A percentile compares a stretch with the other conserved stretches of the same genome.
These are phyloP conservation scores for Leucopsar rothschildi DNA, from an alignment of 2,113 vertebrate genomes.

Conservation along the genomic window DNA sequence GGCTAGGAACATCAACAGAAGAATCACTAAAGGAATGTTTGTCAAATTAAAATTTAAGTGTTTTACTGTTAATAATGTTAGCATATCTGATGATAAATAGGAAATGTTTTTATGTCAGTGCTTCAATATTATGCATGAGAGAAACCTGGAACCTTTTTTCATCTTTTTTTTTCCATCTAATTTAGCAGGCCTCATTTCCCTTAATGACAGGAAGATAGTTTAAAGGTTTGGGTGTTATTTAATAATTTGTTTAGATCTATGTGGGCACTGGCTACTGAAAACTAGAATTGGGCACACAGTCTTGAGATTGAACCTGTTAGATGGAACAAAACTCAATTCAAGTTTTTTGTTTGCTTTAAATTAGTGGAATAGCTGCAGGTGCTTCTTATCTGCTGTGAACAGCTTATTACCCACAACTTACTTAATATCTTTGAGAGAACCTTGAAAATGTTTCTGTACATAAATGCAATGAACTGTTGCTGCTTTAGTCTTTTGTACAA, in stretches of 20 bases:
- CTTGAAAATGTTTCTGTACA: not conserved
- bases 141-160: not conserved
- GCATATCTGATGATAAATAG: not conserved
- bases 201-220: not conserved
- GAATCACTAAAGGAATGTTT: not conserved
- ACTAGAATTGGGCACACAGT: not conserved
- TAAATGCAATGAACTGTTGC: not conserved
- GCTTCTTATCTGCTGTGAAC: not conserved
- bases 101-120: not conserved
- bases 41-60: not conserved
- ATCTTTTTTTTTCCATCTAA: not conserved
- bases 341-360: not conserved
- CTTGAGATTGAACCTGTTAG: not conserved
- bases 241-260: not conserved
- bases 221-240: not conserved
- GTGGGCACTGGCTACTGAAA: not conserved
- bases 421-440: not conserved
- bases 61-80: not conserved
- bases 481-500: not conserved
- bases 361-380: not conserved
- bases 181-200: not conserved
- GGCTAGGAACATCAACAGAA: not conserved
- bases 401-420: not conserved
- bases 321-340: not conserved
- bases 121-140: not conserved